These are phyloP conservation scores for Actinia equina DNA, from an alignment of 64 coral and sea anemone genomes.

Conservation along the genomic window DNA sequence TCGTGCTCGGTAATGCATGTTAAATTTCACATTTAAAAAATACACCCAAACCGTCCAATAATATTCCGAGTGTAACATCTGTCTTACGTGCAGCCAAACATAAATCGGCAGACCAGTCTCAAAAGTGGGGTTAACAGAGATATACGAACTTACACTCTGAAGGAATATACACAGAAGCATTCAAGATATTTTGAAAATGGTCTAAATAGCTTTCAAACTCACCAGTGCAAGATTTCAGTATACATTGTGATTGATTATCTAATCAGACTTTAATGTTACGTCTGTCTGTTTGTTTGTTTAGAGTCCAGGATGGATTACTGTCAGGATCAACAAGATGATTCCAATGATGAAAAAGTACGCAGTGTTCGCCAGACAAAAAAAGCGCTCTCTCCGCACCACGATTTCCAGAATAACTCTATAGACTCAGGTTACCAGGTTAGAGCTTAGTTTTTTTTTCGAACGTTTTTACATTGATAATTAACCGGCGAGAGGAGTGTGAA, in stretches of 20 bases:
- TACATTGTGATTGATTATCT: not conserved
- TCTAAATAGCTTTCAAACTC: no score
- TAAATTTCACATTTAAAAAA: not conserved
- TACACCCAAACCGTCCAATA: not conserved
- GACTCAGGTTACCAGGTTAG: conserved; percentile 10
- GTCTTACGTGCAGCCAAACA: no score
- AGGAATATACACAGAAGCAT: no score
- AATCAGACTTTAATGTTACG: not conserved
- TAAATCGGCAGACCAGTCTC: no score
- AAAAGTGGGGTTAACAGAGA: no score
- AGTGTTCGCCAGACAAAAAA: not conserved
- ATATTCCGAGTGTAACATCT: no score
- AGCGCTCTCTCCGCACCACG: not conserved
- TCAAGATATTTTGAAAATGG: no score
- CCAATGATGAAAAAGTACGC: not conserved
- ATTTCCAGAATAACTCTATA: not conserved
- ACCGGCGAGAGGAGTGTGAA: no score
- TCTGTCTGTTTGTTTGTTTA: not conserved
- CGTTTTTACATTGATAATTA: no score
- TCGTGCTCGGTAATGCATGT: no score
- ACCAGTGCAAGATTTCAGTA: no score
- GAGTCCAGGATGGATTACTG: not conserved
- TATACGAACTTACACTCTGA: no score
- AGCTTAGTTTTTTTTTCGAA: not conserved
- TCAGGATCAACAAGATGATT: not conserved